Evolutionary conservation across 2,113 vertebrate genomes (phyloP).

Genomic region (Petaurus breviceps): DNA sequence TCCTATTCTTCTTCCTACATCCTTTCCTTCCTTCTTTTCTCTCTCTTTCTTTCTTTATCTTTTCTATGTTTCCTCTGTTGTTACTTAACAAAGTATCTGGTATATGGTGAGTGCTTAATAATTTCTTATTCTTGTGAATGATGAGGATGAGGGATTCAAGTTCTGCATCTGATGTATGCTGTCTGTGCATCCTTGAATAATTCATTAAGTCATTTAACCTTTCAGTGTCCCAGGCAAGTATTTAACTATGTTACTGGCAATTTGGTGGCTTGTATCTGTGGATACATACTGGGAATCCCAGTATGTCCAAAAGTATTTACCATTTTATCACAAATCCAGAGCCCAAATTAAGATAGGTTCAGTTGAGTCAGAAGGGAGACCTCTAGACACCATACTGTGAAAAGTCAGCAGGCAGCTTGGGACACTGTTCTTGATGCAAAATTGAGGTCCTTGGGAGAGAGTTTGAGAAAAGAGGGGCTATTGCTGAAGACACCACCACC

Average conservation of each 20-base stretch:
- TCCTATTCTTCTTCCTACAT: neutral
- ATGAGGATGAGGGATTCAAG: no score
- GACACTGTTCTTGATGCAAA: neutral
- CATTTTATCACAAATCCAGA: neutral
- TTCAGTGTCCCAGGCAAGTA: neutral
- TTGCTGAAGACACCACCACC: neutral
- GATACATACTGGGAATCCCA: neutral
- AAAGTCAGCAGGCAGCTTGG: neutral
- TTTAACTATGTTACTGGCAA: neutral
- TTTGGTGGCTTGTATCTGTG: neutral
- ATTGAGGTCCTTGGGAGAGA: neutral
- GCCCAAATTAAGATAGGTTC: neutral
- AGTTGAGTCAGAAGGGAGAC: neutral
- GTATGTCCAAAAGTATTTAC: neutral
- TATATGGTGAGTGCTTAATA: neutral
- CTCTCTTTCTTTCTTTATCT: neutral
- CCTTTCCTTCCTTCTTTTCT: no score
- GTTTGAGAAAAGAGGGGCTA: neutral
- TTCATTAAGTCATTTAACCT: neutral
- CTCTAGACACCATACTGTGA: neutral
- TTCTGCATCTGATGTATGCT: neutral
- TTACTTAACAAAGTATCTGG: neutral
- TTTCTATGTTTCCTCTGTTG: neutral
- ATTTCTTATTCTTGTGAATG: neutral
- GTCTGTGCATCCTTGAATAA: neutral